Conservation (phyloP, 2,888 invertebrate genomes). For the Spialia ferax region DNA sequence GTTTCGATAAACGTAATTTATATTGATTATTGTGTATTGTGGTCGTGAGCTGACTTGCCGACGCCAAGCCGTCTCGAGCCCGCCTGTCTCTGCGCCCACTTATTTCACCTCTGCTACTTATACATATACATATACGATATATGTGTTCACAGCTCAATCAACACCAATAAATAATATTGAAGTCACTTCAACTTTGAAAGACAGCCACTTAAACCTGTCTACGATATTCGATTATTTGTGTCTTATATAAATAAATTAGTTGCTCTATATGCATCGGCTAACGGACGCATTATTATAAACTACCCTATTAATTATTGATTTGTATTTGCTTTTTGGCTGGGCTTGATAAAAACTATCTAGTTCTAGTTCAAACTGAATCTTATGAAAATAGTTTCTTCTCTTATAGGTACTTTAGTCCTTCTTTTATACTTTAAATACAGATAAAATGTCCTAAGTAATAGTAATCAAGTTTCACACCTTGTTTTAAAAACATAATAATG, state of each 20-base stretch:
- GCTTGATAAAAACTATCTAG: no score
- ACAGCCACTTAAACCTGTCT: conserved; percentile 35
- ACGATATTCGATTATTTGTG: conserved; percentile 22
- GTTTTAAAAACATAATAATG: no score
- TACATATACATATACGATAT: conserved; percentile 22
- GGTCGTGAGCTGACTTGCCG: conserved; percentile 52
- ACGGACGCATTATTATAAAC: neutral
- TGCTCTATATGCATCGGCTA: neutral
- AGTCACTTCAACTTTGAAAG: conserved; percentile 36
- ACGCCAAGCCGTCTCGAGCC: conserved; percentile 71
- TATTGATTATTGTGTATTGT: conserved; percentile 43
- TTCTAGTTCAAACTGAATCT: no score
- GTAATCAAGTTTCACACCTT: no score
- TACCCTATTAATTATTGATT: neutral
- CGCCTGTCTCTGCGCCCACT: conserved; percentile 50
- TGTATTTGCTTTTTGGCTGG: neutral
- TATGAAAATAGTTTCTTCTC: no score
- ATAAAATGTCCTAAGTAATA: no score
- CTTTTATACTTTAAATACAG: no score
- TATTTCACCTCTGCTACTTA: conserved; percentile 48
- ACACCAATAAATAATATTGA: conserved; percentile 37
- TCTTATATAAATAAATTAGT: neutral
- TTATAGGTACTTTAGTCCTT: no score
- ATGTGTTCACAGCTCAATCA: conserved; percentile 38
- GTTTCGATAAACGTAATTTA: conserved; percentile 44